phyloP scores from a whole-genome alignment of 2,797 vertebrate species.

The Lates japonicus region DNA sequence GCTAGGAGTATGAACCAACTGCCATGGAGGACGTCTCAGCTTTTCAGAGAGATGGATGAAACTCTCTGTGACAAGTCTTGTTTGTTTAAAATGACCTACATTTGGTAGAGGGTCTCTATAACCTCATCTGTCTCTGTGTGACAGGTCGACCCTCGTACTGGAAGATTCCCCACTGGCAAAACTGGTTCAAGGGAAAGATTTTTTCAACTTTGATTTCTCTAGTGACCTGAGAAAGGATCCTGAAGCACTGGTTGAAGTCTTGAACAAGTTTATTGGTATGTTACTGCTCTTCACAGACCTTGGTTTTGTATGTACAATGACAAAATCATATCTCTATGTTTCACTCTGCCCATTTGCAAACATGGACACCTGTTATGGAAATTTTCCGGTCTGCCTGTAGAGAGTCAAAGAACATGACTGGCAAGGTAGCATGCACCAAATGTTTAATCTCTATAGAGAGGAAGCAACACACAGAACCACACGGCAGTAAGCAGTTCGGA shows the following conservation, averaged over 20 bases:
- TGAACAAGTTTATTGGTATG: slow-evolving; percentile 78
- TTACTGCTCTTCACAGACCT: neutral
- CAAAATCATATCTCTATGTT: neutral
- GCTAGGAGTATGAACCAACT: neutral
- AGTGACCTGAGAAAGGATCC: slow-evolving; percentile 34
- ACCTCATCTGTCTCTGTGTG: slow-evolving; percentile 28
- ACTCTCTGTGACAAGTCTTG: neutral
- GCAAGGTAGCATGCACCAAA: too few relatives aligned
- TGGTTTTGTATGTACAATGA: neutral
- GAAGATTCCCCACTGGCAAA: slow-evolving; percentile 19
- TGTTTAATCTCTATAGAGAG: too few relatives aligned
- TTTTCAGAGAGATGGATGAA: neutral
- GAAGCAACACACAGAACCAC: too few relatives aligned
- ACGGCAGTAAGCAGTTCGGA: too few relatives aligned
- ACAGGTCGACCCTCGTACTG: slow-evolving; percentile 52
- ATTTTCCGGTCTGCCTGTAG: too few relatives aligned
- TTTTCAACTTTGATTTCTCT: slow-evolving; percentile 40
- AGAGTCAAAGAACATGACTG: too few relatives aligned
- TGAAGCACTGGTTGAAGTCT: slow-evolving; percentile 45
- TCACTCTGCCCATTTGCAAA: neutral
- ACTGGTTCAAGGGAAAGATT: slow-evolving; percentile 42
- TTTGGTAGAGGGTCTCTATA: neutral
- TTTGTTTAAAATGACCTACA: neutral
- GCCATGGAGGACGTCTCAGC: neutral
- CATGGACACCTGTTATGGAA: too few relatives aligned